A percentile compares a stretch with the other conserved stretches of the same genome.
Conservation (phyloP, 2,113 vertebrate genomes). For the Pipra filicauda region DNA sequence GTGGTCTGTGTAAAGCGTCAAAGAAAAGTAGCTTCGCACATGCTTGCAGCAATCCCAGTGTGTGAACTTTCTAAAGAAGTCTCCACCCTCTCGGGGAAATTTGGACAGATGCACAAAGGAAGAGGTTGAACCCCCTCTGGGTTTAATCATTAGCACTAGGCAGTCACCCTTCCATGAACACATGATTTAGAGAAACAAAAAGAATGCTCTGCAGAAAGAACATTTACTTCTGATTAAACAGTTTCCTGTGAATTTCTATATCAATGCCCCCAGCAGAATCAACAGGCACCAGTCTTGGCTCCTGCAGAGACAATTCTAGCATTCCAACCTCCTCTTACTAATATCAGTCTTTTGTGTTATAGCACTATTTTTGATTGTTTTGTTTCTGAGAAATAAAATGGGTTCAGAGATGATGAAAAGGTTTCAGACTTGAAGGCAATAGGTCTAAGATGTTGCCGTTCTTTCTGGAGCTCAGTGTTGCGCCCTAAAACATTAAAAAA, state of each 20-base stretch:
- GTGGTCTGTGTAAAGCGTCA: background rate
- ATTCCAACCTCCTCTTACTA: background rate
- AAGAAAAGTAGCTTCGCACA: background rate
- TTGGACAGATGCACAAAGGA: background rate
- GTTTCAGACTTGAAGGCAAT: background rate
- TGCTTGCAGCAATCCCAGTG: background rate
- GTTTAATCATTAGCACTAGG: background rate
- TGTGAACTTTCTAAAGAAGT: background rate
- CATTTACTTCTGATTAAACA: conserved; percentile 20
- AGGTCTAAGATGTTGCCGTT: background rate
- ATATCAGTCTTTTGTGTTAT: background rate
- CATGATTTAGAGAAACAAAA: background rate
- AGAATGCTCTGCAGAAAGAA: background rate
- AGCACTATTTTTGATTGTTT: background rate
- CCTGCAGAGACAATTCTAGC: background rate
- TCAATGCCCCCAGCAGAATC: background rate
- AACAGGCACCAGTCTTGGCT: background rate
- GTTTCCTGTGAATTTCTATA: background rate
- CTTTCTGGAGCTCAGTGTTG: background rate
- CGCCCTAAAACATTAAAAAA: background rate
- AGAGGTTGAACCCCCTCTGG: background rate
- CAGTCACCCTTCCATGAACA: background rate
- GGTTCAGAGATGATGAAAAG: background rate
- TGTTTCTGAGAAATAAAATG: background rate
- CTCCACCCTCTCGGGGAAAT: background rate